Evolutionary conservation across 2,797 vertebrate species (phyloP).

Genomic region (Tenualosa ilisha): DNA sequence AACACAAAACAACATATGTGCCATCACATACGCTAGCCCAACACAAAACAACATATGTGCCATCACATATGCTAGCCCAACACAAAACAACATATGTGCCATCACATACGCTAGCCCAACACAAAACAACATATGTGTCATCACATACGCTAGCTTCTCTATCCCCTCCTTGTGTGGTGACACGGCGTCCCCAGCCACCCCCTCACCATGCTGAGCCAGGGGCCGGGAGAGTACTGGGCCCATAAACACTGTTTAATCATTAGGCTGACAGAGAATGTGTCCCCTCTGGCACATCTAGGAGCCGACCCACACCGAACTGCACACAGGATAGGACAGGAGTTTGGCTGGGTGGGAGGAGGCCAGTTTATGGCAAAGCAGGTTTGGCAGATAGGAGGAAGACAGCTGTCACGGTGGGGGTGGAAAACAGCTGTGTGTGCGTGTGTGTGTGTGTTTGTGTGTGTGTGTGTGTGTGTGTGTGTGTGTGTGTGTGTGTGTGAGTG

Average conservation of each 20-base stretch:
- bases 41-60: no score
- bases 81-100: no score
- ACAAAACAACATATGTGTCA: neutral
- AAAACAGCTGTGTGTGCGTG: slow-evolving; percentile 3
- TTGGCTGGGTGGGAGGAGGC: neutral
- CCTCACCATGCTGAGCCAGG: neutral
- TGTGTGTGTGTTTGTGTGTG: neutral
- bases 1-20: no score
- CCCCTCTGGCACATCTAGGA: neutral
- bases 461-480: neutral
- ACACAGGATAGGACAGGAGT: neutral
- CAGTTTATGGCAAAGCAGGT: neutral
- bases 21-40: no score
- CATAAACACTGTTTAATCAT: slow-evolving; percentile 20
- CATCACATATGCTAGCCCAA: no score
- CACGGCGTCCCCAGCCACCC: neutral
- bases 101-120: neutral
- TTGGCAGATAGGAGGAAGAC: neutral
- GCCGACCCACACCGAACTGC: neutral
- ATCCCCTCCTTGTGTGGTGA: neutral
- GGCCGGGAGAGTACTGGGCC: neutral
- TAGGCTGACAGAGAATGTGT: neutral
- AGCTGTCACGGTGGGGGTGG: slow-evolving; percentile 1
- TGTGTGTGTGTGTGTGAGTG: neutral
- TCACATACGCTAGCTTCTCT: neutral